These are phyloP conservation scores for Volucella bombylans DNA, from an alignment of 2,888 invertebrate genomes.

Conservation along the genomic window DNA sequence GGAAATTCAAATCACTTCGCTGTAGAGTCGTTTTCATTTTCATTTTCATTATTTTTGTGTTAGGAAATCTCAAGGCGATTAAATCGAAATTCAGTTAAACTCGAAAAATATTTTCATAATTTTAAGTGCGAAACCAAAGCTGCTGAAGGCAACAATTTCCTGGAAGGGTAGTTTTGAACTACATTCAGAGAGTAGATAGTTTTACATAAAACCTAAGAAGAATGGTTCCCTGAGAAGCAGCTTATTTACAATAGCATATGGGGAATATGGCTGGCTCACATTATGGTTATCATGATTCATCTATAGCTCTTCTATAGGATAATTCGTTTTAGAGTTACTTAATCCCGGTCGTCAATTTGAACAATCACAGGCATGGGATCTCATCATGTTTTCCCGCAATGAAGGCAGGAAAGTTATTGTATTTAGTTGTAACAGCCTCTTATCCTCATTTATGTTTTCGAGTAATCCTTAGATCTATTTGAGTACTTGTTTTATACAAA, in stretches of 20 bases:
- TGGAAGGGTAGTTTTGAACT: no score
- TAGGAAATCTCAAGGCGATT: no score
- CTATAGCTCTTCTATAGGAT: neutral
- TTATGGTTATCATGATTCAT: conserved; percentile 9
- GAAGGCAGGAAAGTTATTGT: neutral
- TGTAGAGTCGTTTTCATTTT: no score
- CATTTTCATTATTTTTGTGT: no score
- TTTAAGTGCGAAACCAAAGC: no score
- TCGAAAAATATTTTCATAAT: no score
- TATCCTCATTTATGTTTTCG: neutral
- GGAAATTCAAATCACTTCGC: no score
- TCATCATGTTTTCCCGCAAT: conserved; percentile 20
- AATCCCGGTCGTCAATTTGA: neutral
- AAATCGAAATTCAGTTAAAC: no score
- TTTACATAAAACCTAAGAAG: no score
- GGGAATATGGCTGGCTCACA: neutral
- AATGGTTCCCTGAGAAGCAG: neutral
- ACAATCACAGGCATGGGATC: conserved; percentile 9
- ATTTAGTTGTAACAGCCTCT: neutral
- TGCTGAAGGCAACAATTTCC: no score
- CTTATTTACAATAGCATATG: neutral
- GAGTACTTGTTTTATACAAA: conserved; percentile 36
- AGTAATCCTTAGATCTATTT: neutral
- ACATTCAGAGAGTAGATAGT: no score
- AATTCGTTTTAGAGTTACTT: conserved; percentile 3